A percentile compares a stretch with the other conserved stretches of the same genome.
phyloP scores from a whole-genome alignment of 2,888 invertebrate genomes.

The Trachelus tabidus region DNA sequence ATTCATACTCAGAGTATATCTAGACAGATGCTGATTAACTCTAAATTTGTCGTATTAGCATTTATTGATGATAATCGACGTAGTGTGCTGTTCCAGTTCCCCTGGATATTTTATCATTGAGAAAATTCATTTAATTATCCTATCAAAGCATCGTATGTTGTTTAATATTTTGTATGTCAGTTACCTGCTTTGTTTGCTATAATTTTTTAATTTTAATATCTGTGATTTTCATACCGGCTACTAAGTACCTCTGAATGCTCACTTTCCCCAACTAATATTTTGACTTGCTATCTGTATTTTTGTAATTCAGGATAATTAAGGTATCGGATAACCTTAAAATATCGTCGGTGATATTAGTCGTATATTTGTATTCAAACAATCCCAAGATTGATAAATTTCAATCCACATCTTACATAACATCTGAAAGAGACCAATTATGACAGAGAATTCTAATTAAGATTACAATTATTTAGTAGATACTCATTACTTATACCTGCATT shows the following conservation, averaged over 20 bases:
- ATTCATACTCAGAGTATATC: not conserved
- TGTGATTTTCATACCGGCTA: not conserved
- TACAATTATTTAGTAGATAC: not conserved
- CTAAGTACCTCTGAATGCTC: not conserved
- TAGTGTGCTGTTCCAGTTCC: not conserved
- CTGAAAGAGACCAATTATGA: slow-evolving; percentile 24
- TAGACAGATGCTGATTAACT: not conserved
- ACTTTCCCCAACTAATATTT: not conserved
- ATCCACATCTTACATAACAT: slow-evolving; percentile 44
- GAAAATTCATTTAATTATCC: not conserved
- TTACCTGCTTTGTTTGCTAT: not conserved
- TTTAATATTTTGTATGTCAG: not conserved
- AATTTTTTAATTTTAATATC: not conserved
- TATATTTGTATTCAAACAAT: slow-evolving; percentile 29
- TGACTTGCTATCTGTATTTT: not conserved
- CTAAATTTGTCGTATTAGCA: not conserved
- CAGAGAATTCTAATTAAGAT: slow-evolving; percentile 11
- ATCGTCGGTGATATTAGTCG: slow-evolving; percentile 21
- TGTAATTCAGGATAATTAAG: not conserved
- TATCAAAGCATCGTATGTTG: not conserved
- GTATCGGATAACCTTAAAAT: not conserved
- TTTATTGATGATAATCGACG: not conserved
- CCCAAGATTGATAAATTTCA: slow-evolving; percentile 5
- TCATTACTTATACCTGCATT: not conserved
- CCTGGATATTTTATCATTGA: not conserved